phyloP scores from a whole-genome alignment of 1,140 invertebrate genomes.

The Antheraea pernyi region DNA sequence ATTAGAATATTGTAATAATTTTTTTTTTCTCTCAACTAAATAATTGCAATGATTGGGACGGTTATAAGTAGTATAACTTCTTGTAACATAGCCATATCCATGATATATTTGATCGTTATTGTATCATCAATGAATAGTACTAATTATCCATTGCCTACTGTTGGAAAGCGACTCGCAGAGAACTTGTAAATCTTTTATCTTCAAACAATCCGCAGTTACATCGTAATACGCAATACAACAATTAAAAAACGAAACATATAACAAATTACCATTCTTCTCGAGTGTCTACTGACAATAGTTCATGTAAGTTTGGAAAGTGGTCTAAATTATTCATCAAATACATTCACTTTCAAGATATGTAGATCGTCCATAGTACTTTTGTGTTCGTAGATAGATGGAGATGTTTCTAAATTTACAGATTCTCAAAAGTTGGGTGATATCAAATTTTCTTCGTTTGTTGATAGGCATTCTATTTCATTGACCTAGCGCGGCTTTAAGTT shows the following conservation, averaged over 20 bases:
- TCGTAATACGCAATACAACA: neutral
- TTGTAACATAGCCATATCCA: too few species aligned
- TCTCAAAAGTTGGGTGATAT: too few species aligned
- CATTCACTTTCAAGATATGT: constrained; percentile 7
- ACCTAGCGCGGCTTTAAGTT: too few species aligned
- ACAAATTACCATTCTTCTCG: constrained; percentile 7
- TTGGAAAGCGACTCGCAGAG: neutral
- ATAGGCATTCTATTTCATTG: too few species aligned
- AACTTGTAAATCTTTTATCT: neutral
- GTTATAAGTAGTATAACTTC: too few species aligned
- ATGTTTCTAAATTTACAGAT: neutral
- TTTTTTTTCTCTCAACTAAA: too few species aligned
- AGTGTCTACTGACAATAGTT: neutral
- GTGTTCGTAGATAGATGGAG: neutral
- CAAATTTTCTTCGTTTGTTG: too few species aligned
- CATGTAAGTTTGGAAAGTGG: constrained; percentile 2
- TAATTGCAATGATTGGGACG: too few species aligned
- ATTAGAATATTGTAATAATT: too few species aligned
- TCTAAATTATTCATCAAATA: constrained; percentile 5
- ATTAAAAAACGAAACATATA: constrained; percentile 9
- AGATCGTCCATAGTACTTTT: neutral
- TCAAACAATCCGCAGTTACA: neutral
- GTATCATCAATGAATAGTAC: too few species aligned
- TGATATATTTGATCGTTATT: too few species aligned
- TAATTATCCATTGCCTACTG: too few species aligned